Evolutionary conservation across 2,888 invertebrate species (phyloP).

Genomic region (Epistrophe grossulariae): DNA sequence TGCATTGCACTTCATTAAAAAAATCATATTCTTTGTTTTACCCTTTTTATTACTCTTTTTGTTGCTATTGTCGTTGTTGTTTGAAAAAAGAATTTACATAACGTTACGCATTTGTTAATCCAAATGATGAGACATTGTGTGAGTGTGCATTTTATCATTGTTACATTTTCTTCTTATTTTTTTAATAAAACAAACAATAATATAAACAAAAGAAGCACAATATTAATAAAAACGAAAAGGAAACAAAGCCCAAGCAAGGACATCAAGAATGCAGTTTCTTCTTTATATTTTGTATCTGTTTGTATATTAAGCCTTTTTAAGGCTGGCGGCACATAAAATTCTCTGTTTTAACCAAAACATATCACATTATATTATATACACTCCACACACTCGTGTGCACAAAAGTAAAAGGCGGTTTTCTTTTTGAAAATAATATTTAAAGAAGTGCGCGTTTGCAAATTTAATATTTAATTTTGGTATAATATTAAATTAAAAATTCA

Average conservation of each 20-base stretch:
- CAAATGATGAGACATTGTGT: slow-evolving; percentile 30
- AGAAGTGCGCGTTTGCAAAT: neutral
- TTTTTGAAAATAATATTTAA: neutral
- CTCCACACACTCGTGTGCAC: neutral
- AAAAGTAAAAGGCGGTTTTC: neutral
- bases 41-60: neutral
- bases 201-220: slow-evolving; percentile 12
- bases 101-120: slow-evolving; percentile 53
- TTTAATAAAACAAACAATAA: slow-evolving; percentile 13
- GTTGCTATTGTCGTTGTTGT: slow-evolving; percentile 2
- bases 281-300: slow-evolving; percentile 38
- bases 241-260: slow-evolving; percentile 57
- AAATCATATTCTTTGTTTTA: slow-evolving; percentile 23
- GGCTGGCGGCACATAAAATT: slow-evolving; percentile 28
- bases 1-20: slow-evolving; percentile 48
- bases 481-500: no score
- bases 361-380: neutral
- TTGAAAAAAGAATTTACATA: slow-evolving; percentile 50
- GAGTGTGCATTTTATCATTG: slow-evolving; percentile 23
- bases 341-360: neutral
- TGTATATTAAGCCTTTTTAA: slow-evolving; percentile 28
- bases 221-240: slow-evolving; percentile 9
- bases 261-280: slow-evolving; percentile 32
- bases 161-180: slow-evolving; percentile 1
- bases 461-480: neutral